Conservation (phyloP, 2,113 vertebrate genomes). For the Sphyrna mokarran region DNA sequence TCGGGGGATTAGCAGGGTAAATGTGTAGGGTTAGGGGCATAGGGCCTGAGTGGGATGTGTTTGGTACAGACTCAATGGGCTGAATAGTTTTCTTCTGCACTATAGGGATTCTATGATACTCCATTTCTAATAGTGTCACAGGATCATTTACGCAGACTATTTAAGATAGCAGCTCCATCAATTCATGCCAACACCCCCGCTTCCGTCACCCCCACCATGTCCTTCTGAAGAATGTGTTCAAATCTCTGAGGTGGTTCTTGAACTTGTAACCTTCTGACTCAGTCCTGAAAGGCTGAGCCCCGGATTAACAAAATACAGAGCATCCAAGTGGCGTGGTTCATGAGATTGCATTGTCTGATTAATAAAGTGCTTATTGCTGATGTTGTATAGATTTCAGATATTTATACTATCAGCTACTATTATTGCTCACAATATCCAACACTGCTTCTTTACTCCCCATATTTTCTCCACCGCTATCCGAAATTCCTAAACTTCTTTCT, state of each 20-base stretch:
- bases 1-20: too few relatives aligned
- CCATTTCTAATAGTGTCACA: neutral
- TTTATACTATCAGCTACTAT: neutral
- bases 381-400: neutral
- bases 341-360: neutral
- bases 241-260: neutral
- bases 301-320: neutral
- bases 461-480: neutral
- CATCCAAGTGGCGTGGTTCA: neutral
- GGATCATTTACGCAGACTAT: neutral
- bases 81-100: too few relatives aligned
- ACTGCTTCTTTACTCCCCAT: neutral
- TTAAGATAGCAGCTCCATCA: neutral
- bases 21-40: too few relatives aligned
- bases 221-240: neutral
- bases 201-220: too few relatives aligned
- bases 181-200: neutral
- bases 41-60: too few relatives aligned
- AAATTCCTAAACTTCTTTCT: neutral
- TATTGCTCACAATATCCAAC: neutral
- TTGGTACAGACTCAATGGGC: too few relatives aligned
- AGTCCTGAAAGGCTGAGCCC: neutral
- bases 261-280: neutral
- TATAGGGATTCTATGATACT: too few relatives aligned
- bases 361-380: neutral